phyloP scores from a whole-genome alignment of 2,113 vertebrate genomes.

The Phylloscopus trochilus region DNA sequence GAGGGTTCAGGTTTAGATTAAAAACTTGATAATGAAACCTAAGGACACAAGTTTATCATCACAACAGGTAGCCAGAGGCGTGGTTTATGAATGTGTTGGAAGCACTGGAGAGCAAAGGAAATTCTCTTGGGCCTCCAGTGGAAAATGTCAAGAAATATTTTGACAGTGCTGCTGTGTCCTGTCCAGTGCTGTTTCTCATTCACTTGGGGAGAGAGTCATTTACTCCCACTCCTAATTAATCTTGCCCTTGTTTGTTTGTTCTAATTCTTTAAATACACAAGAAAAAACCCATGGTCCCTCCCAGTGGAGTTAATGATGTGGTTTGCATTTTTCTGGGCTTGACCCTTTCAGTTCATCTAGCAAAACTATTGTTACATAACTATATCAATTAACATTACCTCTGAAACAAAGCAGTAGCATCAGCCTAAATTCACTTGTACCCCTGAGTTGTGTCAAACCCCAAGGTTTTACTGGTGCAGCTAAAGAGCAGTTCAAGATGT shows the following conservation, averaged over 20 bases:
- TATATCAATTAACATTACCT: neutral
- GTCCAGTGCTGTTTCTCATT: neutral
- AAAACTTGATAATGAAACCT: slow-evolving; percentile 39
- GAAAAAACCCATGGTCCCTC: neutral
- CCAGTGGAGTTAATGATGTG: neutral
- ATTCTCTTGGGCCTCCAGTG: neutral
- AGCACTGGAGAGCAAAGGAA: neutral
- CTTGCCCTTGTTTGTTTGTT: slow-evolving; percentile 2
- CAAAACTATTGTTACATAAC: neutral
- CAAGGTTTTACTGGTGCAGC: neutral
- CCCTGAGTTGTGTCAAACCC: neutral
- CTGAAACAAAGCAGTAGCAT: neutral
- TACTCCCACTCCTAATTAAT: slow-evolving; percentile 4
- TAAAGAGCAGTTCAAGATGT: neutral
- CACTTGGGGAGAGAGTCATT: fast-evolving
- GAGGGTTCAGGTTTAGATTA: slow-evolving; percentile 23
- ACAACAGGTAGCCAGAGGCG: neutral
- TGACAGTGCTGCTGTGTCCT: neutral
- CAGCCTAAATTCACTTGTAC: neutral
- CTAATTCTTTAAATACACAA: neutral
- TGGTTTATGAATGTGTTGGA: neutral
- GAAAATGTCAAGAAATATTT: neutral
- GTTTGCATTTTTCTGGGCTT: neutral
- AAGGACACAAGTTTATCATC: neutral
- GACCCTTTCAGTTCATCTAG: neutral